Base-by-base conservation (phyloP, 2,888 invertebrate genomes). In the Luffia ferchaultella region DNA sequence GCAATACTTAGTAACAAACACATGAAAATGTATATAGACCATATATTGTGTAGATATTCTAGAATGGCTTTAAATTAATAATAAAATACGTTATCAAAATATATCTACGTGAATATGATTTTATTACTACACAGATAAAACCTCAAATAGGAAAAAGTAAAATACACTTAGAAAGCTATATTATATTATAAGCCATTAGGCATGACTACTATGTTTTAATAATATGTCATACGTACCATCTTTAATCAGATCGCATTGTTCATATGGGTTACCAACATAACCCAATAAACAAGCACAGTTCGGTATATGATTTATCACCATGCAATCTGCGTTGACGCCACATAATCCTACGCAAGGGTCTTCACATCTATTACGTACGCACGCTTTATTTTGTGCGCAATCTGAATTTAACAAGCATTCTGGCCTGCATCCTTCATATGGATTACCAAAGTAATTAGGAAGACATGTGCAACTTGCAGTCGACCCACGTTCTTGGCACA, bases 291-390 rank as follows among this genome's bases (percentile, higher is more conserved):
- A 93, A 45, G 85, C 85, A 66, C 95, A 95, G 57, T 89, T 88
- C 7, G 94, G 92, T 56, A 89, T 79, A 63, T 93, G 93, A 58
- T 90, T 89, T 16, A 92, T 86, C 30, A 91, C 90, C 73, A 89
- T 87, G 63, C 94, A 95, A 60, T 87, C 76, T 16, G 93, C 89
- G 66, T 90, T 90, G 48, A 85, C 80, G 48, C 93, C 95, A 64
- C 95, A 95, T 49, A 90, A 87, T 48, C 92, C 93, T 52, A 88
- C 87, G 60, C 93, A 92, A 45, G 91, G 91, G 63, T 91, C 87
- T 63, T 85, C 80, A 64, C 91, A 92, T 68, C 88, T 89, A 49
- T 88, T 88, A 56, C 86, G 85, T 19, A 90, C 82, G 63, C 92
- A 92, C 3, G 90, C 88, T 57, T 85, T 82, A 56, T 89, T 86